Evolutionary conservation across 2,113 vertebrate genomes (phyloP), one percentile per base, ranked within the genome.

Genomic region (Takifugu bimaculatus): DNA sequence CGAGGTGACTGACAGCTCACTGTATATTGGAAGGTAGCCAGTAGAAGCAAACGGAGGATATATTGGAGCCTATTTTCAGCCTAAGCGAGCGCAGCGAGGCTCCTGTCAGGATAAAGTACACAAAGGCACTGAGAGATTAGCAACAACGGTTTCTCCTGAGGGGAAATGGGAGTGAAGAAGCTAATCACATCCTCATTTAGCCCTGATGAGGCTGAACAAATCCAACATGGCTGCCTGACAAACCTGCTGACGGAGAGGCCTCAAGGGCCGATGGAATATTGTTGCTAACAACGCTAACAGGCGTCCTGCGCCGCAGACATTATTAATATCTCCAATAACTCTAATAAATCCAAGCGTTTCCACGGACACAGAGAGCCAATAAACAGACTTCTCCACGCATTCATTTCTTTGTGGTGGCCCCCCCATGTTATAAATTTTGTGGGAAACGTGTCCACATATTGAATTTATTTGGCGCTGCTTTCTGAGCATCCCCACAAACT

Each of bases 121-220:
- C 9, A 50, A 49, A 54, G 4, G 13, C 25, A 4, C 9, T 6
- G 35, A 55, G 52, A 57, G 52, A 65, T 60, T 9, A 14, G 9
- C 35, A 54, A 6, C 20, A 50, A 39, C 15, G n/a, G 26, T 32
- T 48, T 52, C 15, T 26, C 15, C 28, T 35, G 1, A 4, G 26
- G 58, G 48, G 44, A 27, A 52, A 48, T 10, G n/a, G 35, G 14
- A 28, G 39, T 4, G 2, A 28, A 25, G 20, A 44, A 68, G 60
- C 54, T 48, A 43, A 57, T 27, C 51, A 32, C 42, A 32, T 47
- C 15, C 26, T 50, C 14, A 47, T 44, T 26, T 13, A 35, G n/a
- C 15, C 12, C 53, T 0, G 6, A 51, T 47, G 66, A 55, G 58
- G 35, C 54, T 63, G 26, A 64, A 52, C 26, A 60, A 48, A 56